phyloP scores from a whole-genome alignment of 2,113 vertebrate genomes.

The Lampris megalopsis region DNA sequence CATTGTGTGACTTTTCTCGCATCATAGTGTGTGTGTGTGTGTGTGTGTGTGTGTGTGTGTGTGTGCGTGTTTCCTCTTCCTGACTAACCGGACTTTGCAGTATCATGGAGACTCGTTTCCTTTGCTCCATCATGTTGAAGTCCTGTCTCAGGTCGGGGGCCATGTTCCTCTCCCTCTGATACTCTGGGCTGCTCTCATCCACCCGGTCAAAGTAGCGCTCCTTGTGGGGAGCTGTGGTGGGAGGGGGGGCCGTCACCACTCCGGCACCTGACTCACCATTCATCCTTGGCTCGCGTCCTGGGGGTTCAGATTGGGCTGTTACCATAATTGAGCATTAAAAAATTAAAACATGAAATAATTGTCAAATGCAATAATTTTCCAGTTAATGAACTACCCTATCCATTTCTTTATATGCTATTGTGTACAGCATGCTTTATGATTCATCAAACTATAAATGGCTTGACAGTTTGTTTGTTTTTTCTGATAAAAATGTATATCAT shows the following conservation, averaged over 20 bases:
- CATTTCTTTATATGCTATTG: too few relatives aligned
- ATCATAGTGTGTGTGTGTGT: background rate
- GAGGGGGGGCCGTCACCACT: slow-evolving; percentile 97
- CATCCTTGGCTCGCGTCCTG: slow-evolving; percentile 86
- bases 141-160: slow-evolving; percentile 97
- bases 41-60: background rate
- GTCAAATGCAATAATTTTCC: too few relatives aligned
- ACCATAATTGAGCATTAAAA: too few relatives aligned
- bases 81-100: slow-evolving; percentile 95
- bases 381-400: too few relatives aligned
- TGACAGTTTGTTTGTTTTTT: too few relatives aligned
- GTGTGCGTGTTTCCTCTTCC: background rate
- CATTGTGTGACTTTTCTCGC: background rate
- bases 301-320: background rate
- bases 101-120: slow-evolving; percentile 99
- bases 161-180: slow-evolving; percentile 98
- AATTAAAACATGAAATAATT: too few relatives aligned
- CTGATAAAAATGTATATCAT: too few relatives aligned
- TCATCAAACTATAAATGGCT: too few relatives aligned
- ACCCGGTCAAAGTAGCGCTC: slow-evolving; percentile 98
- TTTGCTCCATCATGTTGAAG: slow-evolving; percentile 99
- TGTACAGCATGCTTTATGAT: too few relatives aligned
- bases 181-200: slow-evolving; percentile 96
- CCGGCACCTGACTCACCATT: slow-evolving; percentile 94
- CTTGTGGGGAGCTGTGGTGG: slow-evolving; percentile 94